Evolutionary conservation across 2,888 invertebrate species (phyloP).

Genomic region (Lepidocyrtoides sp.): DNA sequence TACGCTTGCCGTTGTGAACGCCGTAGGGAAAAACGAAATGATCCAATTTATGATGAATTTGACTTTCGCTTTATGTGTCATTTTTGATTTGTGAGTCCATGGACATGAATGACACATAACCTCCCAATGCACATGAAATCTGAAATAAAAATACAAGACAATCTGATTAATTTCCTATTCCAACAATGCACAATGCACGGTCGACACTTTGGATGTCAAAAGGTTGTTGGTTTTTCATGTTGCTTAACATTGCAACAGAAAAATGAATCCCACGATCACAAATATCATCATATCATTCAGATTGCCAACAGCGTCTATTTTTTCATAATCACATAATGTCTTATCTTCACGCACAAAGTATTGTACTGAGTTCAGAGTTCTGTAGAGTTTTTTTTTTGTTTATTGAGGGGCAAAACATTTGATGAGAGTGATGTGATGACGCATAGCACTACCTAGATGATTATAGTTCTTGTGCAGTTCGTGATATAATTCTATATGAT

Average conservation of each 20-base stretch:
- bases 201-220: neutral
- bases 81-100: too few relatives aligned
- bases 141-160: neutral
- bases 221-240: neutral
- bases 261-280: too few relatives aligned
- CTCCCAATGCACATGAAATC: neutral
- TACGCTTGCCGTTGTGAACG: too few relatives aligned
- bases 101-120: neutral
- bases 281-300: neutral
- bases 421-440: too few relatives aligned
- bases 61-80: neutral
- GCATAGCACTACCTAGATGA: neutral
- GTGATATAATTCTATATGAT: neutral
- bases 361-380: too few relatives aligned
- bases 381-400: neutral
- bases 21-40: too few relatives aligned
- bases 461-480: neutral
- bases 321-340: too few relatives aligned
- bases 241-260: neutral
- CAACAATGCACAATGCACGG: too few relatives aligned
- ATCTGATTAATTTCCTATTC: slow-evolving; percentile 7
- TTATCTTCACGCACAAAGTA: too few relatives aligned
- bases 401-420: neutral
- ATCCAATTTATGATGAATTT: neutral
- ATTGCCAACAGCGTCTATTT: neutral